Base-by-base conservation (phyloP, 2,797 vertebrate genomes). In the Luscinia luscinia region DNA sequence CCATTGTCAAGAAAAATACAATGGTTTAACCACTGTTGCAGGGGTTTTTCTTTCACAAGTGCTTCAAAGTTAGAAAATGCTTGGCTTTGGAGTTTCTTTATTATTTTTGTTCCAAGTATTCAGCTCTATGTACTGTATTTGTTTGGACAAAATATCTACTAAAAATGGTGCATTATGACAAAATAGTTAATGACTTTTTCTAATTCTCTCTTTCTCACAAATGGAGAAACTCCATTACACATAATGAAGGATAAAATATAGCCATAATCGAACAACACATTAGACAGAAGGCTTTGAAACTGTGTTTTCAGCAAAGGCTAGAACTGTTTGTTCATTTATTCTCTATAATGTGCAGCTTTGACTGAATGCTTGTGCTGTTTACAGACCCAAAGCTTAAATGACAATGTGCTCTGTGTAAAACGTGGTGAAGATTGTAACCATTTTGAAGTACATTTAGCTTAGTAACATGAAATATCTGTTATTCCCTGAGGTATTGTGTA, bases 401-500 rank as follows among this genome's bases (percentile, higher is more conserved):
- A 51, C 68, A 96, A 52, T 92, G 72, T 59, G 7, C 14, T 88
- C 69, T 16, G 24, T 64, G 89, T 95, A 92, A 96, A 96, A 90
- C 11, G 22, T 59, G 57, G 26, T 77, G 75, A 87, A 75, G 72
- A 90, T 93, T 94, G 83, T 90, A 94, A 92, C 82, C 17, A 54
- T 97, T 97, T 97, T 95, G 54, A 86, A 80, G 84, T 94, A 52
- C 91, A 67, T 93, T 88, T 94, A 90, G 72, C 95, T 90, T 87
- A 88, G 59, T 93, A 95, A 96, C 61, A 86, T 95, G 89, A 90
- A 94, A 90, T 96, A 97, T 94, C 88, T 95, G 19, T 95, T 96
- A 95, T 96, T 96, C 96, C 90, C 92, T 57, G 79, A 96, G 79
- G 96, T 96, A 95, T 96, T 96, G 69, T 96, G 76, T 95, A 96